A percentile compares a stretch with the other conserved stretches of the same genome.
These are phyloP conservation scores for Rhodeus uyekii DNA, from an alignment of 2,797 vertebrate genomes.

Conservation along the genomic window DNA sequence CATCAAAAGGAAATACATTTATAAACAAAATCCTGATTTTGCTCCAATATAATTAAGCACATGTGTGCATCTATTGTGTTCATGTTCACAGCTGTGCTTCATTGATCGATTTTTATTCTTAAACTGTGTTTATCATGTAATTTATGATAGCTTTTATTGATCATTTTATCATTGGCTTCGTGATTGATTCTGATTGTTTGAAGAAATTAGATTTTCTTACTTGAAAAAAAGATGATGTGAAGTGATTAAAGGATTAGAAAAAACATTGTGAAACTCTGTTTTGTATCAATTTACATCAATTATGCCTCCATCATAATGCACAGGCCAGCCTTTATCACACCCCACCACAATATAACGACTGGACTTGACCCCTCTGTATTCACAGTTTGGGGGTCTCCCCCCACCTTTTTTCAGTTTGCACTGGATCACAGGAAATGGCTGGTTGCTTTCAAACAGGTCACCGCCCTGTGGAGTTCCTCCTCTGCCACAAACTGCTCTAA, in stretches of 20 bases:
- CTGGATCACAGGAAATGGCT: slow-evolving; percentile 35
- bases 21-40: no score
- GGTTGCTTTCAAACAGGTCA: not conserved
- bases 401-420: no score
- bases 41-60: no score
- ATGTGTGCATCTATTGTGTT: no score
- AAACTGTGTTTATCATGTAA: no score
- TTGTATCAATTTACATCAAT: not conserved
- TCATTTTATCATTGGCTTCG: no score
- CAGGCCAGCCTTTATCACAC: slow-evolving; percentile 29
- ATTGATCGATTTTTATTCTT: no score
- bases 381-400: slow-evolving; percentile 16
- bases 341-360: slow-evolving; percentile 31
- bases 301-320: slow-evolving; percentile 39
- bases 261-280: not conserved
- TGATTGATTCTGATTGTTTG: no score
- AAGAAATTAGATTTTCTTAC: no score
- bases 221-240: not conserved
- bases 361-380: slow-evolving; percentile 24
- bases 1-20: no score
- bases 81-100: no score
- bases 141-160: no score
- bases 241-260: not conserved
- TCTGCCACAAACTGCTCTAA: slow-evolving; percentile 13
- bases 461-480: not conserved